Percentiles rank a stretch among this genome's conserved stretches.
Conservation (phyloP, 2,888 invertebrate species). For the Pollenia labialis region DNA sequence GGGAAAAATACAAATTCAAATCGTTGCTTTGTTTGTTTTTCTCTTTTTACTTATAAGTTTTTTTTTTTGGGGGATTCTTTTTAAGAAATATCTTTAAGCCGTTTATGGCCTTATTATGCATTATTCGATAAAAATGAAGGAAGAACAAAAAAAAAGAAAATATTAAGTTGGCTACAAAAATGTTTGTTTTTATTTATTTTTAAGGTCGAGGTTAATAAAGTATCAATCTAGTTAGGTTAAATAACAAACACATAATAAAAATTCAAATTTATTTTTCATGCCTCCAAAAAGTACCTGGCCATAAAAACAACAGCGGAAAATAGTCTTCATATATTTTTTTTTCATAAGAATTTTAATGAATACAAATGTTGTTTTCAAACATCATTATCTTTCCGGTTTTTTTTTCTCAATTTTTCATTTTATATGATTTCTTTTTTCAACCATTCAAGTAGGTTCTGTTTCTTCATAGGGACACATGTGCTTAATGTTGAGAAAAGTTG, state of each 20-base stretch:
- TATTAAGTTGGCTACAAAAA: constrained; percentile 16
- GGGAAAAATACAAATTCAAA: neutral
- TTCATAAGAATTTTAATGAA: constrained; percentile 66
- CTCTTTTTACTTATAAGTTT: neutral
- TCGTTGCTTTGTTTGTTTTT: constrained; percentile 17
- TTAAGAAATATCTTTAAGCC: constrained; percentile 2
- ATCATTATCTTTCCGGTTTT: constrained; percentile 24
- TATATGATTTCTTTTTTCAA: neutral
- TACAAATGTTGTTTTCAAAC: constrained; percentile 56
- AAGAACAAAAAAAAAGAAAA: constrained; percentile 15
- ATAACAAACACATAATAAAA: constrained; percentile 73
- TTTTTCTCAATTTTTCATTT: neutral
- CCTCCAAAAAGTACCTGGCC: constrained; percentile 20
- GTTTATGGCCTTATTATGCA: constrained; percentile 66
- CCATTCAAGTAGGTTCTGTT: neutral
- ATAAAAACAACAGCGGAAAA: constrained; percentile 26
- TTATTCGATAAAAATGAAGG: constrained; percentile 7
- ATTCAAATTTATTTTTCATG: constrained; percentile 64
- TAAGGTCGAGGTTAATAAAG: constrained; percentile 68
- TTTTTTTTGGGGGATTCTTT: neutral
- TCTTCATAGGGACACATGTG: neutral
- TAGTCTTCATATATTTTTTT: constrained; percentile 20
- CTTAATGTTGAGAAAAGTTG: neutral
- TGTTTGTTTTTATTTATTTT: constrained; percentile 12
- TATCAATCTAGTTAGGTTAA: constrained; percentile 67